Evolutionary conservation across 1,140 invertebrate genomes (phyloP).

Genomic region (Achroia grisella): DNA sequence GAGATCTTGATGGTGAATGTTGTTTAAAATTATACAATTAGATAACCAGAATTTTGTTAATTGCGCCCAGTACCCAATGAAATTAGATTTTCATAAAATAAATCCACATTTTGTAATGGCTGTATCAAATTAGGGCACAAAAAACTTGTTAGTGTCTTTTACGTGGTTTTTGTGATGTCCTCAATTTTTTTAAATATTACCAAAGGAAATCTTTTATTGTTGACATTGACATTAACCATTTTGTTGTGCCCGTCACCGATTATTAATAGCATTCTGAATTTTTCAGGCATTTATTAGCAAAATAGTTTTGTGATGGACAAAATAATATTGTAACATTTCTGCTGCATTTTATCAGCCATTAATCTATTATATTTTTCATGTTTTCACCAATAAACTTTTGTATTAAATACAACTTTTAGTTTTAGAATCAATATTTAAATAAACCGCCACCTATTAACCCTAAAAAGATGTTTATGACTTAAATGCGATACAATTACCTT

Average conservation of each 20-base stretch:
- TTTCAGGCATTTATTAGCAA: conserved; percentile 72
- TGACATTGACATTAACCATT: conserved; percentile 70
- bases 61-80: conserved; percentile 53
- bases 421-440: conserved; percentile 72
- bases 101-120: conserved; percentile 61
- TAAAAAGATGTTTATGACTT: conserved; percentile 44
- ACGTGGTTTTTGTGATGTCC: conserved; percentile 64
- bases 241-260: conserved; percentile 66
- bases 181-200: conserved; percentile 49
- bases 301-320: conserved; percentile 70
- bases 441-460: conserved; percentile 69
- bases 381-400: conserved; percentile 74
- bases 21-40: conserved; percentile 55
- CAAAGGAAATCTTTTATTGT: conserved; percentile 51
- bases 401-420: conserved; percentile 74
- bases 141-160: conserved; percentile 71
- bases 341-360: conserved; percentile 74
- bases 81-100: conserved; percentile 53
- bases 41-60: conserved; percentile 55
- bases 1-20: conserved; percentile 65
- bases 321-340: conserved; percentile 69
- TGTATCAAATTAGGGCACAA: conserved; percentile 67
- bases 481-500: too few relatives aligned
- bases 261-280: conserved; percentile 63
- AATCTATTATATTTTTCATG: conserved; percentile 74